phyloP scores from a whole-genome alignment of 2,888 invertebrate species.

The Agrilus mali region DNA sequence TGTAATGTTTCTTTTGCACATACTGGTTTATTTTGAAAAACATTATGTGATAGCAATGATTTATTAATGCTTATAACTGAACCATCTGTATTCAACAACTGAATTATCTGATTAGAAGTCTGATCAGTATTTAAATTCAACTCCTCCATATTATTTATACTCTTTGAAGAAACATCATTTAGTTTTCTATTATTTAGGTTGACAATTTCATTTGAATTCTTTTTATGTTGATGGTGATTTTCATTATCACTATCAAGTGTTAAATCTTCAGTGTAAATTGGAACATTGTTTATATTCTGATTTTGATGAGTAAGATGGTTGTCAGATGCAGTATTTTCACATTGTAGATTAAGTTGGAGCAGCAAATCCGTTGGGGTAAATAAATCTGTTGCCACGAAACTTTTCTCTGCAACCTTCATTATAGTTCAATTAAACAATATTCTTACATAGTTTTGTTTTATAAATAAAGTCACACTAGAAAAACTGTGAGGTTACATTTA shows the following conservation, averaged over 20 bases:
- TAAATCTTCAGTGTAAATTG: background rate
- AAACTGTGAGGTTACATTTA: no score
- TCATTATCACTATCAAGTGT: slow-evolving; percentile 1
- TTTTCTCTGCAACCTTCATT: slow-evolving; percentile 18
- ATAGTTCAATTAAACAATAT: background rate
- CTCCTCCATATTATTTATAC: no score
- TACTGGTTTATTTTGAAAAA: background rate
- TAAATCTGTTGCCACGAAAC: slow-evolving; percentile 18
- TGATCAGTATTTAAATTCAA: no score
- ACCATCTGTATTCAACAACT: slow-evolving; percentile 22
- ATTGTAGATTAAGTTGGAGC: slow-evolving; percentile 16
- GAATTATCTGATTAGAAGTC: slow-evolving; percentile 15
- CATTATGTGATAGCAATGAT: slow-evolving; percentile 10
- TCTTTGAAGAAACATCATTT: background rate
- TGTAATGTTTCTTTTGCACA: background rate
- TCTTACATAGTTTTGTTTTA: background rate
- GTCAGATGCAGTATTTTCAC: slow-evolving; percentile 4
- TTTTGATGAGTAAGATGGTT: slow-evolving; percentile 6
- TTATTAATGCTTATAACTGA: slow-evolving; percentile 15
- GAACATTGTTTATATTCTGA: slow-evolving; percentile 4
- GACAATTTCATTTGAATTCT: background rate
- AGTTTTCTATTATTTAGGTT: background rate
- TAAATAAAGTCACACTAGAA: no score
- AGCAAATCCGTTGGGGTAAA: slow-evolving; percentile 20
- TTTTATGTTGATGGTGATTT: background rate